Evolutionary conservation across 2,888 invertebrate species (phyloP).

Genomic region (Pelosia muscerda): DNA sequence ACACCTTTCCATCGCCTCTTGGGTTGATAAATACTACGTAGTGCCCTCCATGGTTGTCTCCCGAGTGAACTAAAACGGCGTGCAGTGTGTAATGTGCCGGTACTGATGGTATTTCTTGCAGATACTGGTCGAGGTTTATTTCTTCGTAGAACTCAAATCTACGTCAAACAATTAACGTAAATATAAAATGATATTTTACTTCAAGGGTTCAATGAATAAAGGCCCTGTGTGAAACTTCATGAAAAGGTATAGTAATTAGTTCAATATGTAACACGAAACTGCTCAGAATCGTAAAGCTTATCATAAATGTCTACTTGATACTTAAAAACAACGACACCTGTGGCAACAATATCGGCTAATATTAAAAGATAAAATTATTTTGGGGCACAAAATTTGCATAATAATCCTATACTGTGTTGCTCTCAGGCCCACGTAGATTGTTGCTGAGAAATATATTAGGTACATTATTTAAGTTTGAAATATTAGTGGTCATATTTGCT

Average conservation of each 20-base stretch:
- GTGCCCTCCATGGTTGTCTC: conserved; percentile 99
- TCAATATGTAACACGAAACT: background rate
- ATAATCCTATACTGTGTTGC: conserved; percentile 18
- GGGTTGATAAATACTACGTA: conserved; percentile 99
- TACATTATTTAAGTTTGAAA: background rate
- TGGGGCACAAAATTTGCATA: conserved; percentile 35
- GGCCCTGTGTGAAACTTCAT: background rate
- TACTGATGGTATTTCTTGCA: conserved; percentile 91
- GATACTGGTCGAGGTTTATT: conserved; percentile 94
- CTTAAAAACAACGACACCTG: conserved; percentile 32
- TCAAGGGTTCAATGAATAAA: background rate
- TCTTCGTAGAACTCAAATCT: conserved; percentile 98
- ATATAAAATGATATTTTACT: background rate
- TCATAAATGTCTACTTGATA: conserved; percentile 12
- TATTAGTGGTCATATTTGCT: background rate
- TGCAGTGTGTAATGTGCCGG: conserved; percentile 96
- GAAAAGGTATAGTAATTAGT: background rate
- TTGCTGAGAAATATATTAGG: background rate
- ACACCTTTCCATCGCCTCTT: conserved; percentile 95
- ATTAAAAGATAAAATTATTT: conserved; percentile 30
- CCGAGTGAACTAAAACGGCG: conserved; percentile 99
- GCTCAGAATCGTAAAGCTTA: background rate
- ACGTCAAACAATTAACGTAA: conserved; percentile 13
- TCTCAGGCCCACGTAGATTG: conserved; percentile 5
- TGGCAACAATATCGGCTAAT: conserved; percentile 26